Evolutionary conservation across 2,797 vertebrate species (phyloP), one percentile per base, ranked within the genome.

Genomic region (Anniella stebbinsi): DNA sequence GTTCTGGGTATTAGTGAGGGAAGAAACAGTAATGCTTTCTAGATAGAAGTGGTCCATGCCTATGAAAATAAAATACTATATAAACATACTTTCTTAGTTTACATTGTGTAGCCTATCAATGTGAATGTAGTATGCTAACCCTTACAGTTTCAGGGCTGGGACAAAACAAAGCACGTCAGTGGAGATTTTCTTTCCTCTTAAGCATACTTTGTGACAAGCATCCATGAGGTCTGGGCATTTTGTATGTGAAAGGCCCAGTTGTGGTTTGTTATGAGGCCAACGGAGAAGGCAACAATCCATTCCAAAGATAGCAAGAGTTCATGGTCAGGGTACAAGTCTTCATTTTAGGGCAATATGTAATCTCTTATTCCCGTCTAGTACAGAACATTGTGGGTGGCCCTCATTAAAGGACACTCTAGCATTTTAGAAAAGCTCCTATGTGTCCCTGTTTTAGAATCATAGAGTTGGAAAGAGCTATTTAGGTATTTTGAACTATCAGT

Each of bases 1-100:
- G 90, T 92, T 93, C 93, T 92, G 75, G 93, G 38, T 77, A 45
- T 77, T 77, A 23, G 1, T 77, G 38, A 87, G 85, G 30, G 21
- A 38, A 13, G 60, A 66, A 87, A 77, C 4, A n/a, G 41, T 18
- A n/a, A 33, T 66, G 38, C 21, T 75, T 75, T 86, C 51, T 36
- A 21, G 30, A 21, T 86, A 60, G 25, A 63, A 38, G 51, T 3
- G 25, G 17, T 12, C 17, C 9, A 63, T 77, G 28, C 28, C 38
- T 87, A 28, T 77, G 18, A 77, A 78, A 86, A 25, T 36, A 85
- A 70, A 54, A 69, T 70, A 70, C 18, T 60, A 54, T 60, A 54
- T 75, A 86, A 86, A 63, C 51, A 63, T 66, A 30, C 75, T 63
- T 77, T 10, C 73, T 87, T 23, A 77, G 60, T 66, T 87, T 77